Evolutionary conservation across 1,140 invertebrate species (phyloP).

Genomic region (Diploscapter pachys): DNA sequence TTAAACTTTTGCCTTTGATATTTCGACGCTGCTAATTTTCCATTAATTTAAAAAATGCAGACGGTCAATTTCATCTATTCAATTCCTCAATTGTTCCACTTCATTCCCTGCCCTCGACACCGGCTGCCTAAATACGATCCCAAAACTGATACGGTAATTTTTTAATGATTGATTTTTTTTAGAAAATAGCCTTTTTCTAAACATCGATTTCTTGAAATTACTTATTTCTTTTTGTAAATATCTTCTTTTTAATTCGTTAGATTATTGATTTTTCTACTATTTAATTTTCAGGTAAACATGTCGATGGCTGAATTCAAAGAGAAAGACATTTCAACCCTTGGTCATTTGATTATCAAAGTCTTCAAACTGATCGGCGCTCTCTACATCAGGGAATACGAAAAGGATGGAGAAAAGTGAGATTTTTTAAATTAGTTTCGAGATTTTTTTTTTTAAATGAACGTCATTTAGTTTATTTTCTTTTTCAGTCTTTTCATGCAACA

Average conservation of each 20-base stretch:
- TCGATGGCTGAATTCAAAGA: conserved; percentile 74
- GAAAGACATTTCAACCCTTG: conserved; percentile 68
- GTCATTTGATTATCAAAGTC: conserved; percentile 68
- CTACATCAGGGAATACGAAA: conserved; percentile 66
- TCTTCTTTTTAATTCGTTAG: too few relatives aligned
- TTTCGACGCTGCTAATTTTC: conserved; percentile 44
- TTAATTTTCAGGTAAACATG: conserved; percentile 65
- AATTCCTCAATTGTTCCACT: conserved; percentile 87
- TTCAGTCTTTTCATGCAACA: too few relatives aligned
- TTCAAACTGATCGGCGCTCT: conserved; percentile 70
- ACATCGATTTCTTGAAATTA: too few relatives aligned
- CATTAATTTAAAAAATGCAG: conserved; percentile 53
- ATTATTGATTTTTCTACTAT: too few relatives aligned
- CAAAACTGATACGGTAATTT: conserved; percentile 66
- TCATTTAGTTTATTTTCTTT: too few relatives aligned
- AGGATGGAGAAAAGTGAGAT: conserved; percentile 63
- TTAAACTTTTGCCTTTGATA: too few relatives aligned
- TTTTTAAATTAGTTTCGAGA: conserved; percentile 47
- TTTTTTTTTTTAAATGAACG: not conserved
- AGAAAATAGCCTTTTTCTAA: too few relatives aligned
- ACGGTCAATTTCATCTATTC: conserved; percentile 95
- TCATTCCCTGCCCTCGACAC: conserved; percentile 94
- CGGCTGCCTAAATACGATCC: conserved; percentile 82
- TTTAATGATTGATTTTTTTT: too few relatives aligned
- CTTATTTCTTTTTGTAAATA: too few relatives aligned